A percentile compares a stretch with the other conserved stretches of the same genome.
phyloP scores from a whole-genome alignment of 2,797 vertebrate species.

The Neosalanx taihuensis region DNA sequence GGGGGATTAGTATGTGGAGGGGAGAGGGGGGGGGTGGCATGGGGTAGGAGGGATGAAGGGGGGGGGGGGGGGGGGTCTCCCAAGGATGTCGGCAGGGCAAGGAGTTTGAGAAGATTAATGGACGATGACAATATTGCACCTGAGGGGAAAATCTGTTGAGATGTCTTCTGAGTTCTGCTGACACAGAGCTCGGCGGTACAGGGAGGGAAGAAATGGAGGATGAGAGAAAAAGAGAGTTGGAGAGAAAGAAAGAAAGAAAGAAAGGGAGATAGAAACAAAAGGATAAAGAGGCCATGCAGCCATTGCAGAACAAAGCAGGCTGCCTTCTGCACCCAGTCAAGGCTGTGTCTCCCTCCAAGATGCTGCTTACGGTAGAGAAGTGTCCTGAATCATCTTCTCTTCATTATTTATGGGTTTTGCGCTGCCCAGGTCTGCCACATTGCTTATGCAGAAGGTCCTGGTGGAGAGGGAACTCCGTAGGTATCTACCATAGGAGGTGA shows the following conservation, averaged over 20 bases:
- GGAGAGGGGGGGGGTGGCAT: constrained; percentile 62
- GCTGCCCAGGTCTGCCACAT: constrained; percentile 9
- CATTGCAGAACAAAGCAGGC: too few species aligned
- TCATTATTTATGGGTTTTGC: neutral
- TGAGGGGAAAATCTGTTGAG: constrained; percentile 79
- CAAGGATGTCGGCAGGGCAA: too few species aligned
- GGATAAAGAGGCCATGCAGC: neutral
- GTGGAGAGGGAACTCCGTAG: neutral
- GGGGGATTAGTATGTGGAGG: constrained; percentile 76
- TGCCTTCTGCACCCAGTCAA: constrained; percentile 30
- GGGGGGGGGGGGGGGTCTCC: constrained; percentile 44
- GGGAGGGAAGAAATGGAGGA: constrained; percentile 3
- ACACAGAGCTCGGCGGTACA: constrained; percentile 53
- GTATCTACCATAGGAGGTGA: neutral
- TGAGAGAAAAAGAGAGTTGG: constrained; percentile 6
- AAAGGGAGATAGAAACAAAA: neutral
- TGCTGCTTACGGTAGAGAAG: constrained; percentile 27
- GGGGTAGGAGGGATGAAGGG: constrained; percentile 65
- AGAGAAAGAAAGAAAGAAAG: constrained; percentile 1
- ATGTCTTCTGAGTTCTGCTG: constrained; percentile 77
- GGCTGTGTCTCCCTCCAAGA: constrained; percentile 37
- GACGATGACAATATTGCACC: constrained; percentile 85
- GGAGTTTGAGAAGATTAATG: constrained; percentile 87
- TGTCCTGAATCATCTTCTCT: constrained; percentile 30
- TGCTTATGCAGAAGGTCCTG: neutral